phyloP scores from a whole-genome alignment of 2,113 vertebrate species.

The Xenus cinereus region DNA sequence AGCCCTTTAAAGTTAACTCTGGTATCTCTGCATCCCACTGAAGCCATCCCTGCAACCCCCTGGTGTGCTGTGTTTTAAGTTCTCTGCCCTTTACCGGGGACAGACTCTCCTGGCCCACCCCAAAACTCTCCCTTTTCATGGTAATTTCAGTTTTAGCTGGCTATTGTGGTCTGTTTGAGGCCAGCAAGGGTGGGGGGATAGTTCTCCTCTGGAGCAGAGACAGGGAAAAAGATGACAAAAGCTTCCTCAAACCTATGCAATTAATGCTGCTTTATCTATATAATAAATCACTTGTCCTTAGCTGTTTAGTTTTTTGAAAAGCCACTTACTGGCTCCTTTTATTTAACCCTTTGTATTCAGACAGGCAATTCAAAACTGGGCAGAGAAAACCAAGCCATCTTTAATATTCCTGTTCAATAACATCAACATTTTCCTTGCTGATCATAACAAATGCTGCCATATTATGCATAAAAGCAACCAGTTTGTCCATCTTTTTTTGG shows the following conservation, averaged over 20 bases:
- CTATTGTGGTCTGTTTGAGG: not conserved
- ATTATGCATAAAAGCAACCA: not conserved
- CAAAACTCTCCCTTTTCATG: not conserved
- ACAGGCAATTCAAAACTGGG: not conserved
- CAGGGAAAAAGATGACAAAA: not conserved
- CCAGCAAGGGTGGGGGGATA: not conserved
- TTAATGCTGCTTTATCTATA: not conserved
- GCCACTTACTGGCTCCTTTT: not conserved
- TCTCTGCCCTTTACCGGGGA: not conserved
- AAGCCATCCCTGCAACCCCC: not conserved
- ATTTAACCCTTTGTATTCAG: not conserved
- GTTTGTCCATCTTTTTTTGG: not conserved
- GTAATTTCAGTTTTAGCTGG: not conserved
- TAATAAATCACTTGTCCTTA: not conserved
- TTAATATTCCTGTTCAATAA: not conserved
- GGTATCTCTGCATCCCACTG: not conserved
- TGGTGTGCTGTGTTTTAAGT: not conserved
- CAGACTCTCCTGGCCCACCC: not conserved
- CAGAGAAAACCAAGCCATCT: not conserved
- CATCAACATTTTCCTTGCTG: not conserved
- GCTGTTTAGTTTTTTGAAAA: not conserved
- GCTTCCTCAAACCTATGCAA: not conserved
- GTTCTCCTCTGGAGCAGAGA: not conserved
- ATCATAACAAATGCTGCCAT: not conserved
- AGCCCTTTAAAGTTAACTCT: not conserved